Evolutionary conservation across 2,797 vertebrate genomes (phyloP), one percentile per base, ranked within the genome.

Genomic region (Syncerus caffer): DNA sequence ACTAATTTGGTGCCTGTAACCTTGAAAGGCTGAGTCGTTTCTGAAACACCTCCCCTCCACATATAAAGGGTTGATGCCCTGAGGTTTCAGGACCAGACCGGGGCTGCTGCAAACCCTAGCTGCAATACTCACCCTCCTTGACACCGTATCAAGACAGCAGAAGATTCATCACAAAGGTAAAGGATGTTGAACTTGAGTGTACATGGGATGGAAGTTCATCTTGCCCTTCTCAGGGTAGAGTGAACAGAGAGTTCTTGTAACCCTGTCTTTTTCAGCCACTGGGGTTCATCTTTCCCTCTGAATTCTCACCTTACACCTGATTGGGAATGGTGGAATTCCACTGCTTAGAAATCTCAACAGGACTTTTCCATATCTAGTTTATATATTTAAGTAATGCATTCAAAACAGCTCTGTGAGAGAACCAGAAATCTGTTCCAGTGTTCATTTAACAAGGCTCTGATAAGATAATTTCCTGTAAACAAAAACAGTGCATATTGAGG

Each of bases 1-100:
- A 87, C 97, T 97, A 97, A 97, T 97, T 97, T 97, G 96, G 98
- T 98, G 98, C 97, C 97, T 98, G 98, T 98, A 98, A 98, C 98
- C 98, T 98, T 98, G 98, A 97, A 96, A 97, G 47, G 97, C 98
- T 95, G 96, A 96, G 98, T 97, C 97, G 96, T 98, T 98, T 98
- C 98, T 98, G 97, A 97, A 96, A 98, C 93, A 45, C 96, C 90
- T 90, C 96, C 47, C 86, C 98, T 97, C 94, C 89, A 96, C 98
- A 98, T 99, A 99, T 99, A 99, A 98, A 98, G 97, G 98, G 98
- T 92, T 0, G 89, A 96, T 55, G 60, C 89, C 96, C 98, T 93
- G 96, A 38, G 93, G 90, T 96, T 97, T 98, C 97, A 95, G 98
- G 98, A 98, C 95, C 95, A 85, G 93, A 94, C 83, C n/a, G 87